Conservation (phyloP, 2,797 vertebrate genomes). For the Balearica regulorum region DNA sequence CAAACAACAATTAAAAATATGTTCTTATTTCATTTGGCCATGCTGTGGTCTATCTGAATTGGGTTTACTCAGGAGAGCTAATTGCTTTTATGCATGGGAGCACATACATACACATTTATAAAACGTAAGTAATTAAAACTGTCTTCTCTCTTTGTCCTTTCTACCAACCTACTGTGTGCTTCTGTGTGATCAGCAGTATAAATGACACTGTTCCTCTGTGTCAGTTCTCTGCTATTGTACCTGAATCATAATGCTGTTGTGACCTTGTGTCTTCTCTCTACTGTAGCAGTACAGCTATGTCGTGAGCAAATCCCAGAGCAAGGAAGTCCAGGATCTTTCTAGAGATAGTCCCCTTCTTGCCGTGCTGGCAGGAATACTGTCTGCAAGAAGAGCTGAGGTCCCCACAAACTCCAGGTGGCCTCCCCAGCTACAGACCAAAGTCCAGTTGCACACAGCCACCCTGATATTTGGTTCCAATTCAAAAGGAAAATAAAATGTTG, state of each 20-base stretch:
- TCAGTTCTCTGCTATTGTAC: not conserved
- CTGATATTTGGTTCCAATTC: not conserved
- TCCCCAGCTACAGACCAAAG: not conserved
- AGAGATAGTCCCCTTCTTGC: not conserved
- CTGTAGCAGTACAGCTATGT: not conserved
- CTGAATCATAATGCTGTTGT: not conserved
- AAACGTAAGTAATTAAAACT: not conserved
- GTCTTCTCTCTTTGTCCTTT: not conserved
- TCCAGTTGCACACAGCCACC: not conserved
- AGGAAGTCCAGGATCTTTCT: not conserved
- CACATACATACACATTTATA: not conserved
- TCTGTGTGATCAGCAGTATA: not conserved
- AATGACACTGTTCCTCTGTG: not conserved
- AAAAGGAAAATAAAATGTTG: not conserved
- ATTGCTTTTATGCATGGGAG: not conserved
- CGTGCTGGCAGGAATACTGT: rapidly evolving
- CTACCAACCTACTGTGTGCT: not conserved
- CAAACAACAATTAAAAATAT: not conserved
- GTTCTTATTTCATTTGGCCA: not conserved
- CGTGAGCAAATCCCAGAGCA: not conserved
- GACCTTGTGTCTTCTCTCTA: not conserved
- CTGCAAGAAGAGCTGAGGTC: not conserved
- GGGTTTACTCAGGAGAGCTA: not conserved
- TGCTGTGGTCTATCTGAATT: not conserved
- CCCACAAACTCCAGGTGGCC: no score